These are phyloP conservation scores for Ciconia nigra DNA, from an alignment of 2,797 vertebrate species.

Conservation along the genomic window DNA sequence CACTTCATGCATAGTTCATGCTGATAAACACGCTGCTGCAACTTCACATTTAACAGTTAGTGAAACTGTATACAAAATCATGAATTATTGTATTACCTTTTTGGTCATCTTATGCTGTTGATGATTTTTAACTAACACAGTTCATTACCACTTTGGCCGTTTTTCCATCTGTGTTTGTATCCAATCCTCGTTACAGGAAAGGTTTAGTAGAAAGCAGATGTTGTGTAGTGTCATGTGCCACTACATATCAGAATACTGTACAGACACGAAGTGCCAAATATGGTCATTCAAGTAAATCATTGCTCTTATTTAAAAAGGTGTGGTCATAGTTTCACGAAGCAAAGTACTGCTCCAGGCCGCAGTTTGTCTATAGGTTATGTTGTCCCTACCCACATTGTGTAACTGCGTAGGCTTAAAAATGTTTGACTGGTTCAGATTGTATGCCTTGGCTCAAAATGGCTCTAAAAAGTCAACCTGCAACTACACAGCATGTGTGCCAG, in stretches of 20 bases:
- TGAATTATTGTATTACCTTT: not conserved
- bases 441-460: not conserved
- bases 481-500: rapidly evolving
- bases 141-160: not conserved
- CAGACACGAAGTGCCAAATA: not conserved
- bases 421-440: not conserved
- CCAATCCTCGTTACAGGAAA: not conserved
- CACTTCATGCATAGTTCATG: not conserved
- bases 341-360: not conserved
- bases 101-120: not conserved
- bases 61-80: not conserved
- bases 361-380: not conserved
- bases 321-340: not conserved
- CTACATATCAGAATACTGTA: not conserved
- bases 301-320: not conserved
- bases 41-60: not conserved
- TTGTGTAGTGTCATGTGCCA: not conserved
- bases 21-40: not conserved
- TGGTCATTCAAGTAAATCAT: not conserved
- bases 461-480: not conserved
- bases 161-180: not conserved
- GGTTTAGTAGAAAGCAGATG: not conserved
- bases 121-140: not conserved
- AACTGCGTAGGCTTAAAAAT: not conserved
- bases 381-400: not conserved